A percentile compares a stretch with the other conserved stretches of the same genome.
Conservation (phyloP, 2,888 invertebrate species). For the Taenaris catops region DNA sequence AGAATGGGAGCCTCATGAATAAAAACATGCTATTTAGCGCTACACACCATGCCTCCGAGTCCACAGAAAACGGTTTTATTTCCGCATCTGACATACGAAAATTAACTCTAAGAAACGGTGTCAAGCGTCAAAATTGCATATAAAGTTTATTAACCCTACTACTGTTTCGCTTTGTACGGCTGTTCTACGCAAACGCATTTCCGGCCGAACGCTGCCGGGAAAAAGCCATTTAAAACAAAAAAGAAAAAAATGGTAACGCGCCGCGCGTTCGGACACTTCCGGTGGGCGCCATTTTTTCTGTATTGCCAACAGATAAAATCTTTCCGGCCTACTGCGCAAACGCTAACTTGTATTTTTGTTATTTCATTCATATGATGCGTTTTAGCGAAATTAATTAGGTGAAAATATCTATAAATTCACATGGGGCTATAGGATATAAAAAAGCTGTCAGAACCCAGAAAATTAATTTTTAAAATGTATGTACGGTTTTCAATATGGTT, state of each 20-base stretch:
- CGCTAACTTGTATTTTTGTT: constrained; percentile 65
- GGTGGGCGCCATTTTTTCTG: constrained; percentile 80
- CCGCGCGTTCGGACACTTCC: constrained; percentile 79
- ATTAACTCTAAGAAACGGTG: constrained; percentile 40
- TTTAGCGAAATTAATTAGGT: constrained; percentile 50
- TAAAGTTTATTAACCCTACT: constrained; percentile 48
- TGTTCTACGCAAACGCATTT: constrained; percentile 79
- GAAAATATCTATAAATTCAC: constrained; percentile 26
- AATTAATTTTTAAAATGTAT: too few relatives aligned
- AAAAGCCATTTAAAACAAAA: constrained; percentile 80
- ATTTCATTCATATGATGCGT: constrained; percentile 59
- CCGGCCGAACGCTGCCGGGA: constrained; percentile 76
- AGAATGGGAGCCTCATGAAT: constrained; percentile 77
- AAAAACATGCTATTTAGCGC: constrained; percentile 78
- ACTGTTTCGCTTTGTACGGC: constrained; percentile 55
- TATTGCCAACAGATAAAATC: constrained; percentile 80
- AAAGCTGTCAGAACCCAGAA: too few relatives aligned
- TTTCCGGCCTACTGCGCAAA: constrained; percentile 77
- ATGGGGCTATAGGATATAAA: too few relatives aligned
- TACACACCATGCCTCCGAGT: constrained; percentile 55
- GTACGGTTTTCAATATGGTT: too few relatives aligned
- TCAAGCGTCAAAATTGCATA: constrained; percentile 54
- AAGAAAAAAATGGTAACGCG: constrained; percentile 74
- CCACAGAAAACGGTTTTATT: constrained; percentile 41
- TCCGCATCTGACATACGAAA: constrained; percentile 33